Percentiles rank a stretch among this genome's conserved stretches.
Evolutionary conservation across 1,140 invertebrate genomes (phyloP).

Genomic region (Brachionus asplanchnoidis): DNA sequence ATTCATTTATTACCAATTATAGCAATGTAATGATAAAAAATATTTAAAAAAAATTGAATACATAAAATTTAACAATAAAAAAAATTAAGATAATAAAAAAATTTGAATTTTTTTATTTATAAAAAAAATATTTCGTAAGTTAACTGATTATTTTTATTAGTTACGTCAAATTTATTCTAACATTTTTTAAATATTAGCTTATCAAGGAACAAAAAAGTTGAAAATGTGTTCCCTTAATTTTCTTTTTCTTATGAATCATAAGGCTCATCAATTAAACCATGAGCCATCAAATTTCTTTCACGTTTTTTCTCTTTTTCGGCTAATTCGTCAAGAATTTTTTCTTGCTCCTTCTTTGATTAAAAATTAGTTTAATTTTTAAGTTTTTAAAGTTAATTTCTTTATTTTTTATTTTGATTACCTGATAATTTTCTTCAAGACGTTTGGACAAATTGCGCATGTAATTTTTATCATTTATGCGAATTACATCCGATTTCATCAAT

Average conservation of each 20-base stretch:
- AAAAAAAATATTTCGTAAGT: no score
- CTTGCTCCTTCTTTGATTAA: not conserved
- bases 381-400: not conserved
- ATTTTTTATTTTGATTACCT: not conserved
- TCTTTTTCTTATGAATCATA: not conserved
- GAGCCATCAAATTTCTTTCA: not conserved
- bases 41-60: no score
- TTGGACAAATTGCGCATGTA: constrained; percentile 18
- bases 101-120: no score
- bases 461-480: constrained; percentile 34
- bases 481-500: constrained; percentile 34
- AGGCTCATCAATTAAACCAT: not conserved
- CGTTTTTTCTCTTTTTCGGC: constrained; percentile 22
- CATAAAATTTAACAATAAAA: no score
- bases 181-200: no score
- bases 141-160: no score
- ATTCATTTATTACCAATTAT: no score
- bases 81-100: no score
- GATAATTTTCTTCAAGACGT: constrained; percentile 11
- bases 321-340: not conserved
- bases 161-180: no score
- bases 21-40: no score
- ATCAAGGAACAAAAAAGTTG: no score
- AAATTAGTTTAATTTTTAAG: not conserved
- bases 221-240: not conserved